Evolutionary conservation across 2,888 invertebrate species (phyloP), one percentile per base, ranked within the genome.

Genomic region (Hyppa rectilinea): DNA sequence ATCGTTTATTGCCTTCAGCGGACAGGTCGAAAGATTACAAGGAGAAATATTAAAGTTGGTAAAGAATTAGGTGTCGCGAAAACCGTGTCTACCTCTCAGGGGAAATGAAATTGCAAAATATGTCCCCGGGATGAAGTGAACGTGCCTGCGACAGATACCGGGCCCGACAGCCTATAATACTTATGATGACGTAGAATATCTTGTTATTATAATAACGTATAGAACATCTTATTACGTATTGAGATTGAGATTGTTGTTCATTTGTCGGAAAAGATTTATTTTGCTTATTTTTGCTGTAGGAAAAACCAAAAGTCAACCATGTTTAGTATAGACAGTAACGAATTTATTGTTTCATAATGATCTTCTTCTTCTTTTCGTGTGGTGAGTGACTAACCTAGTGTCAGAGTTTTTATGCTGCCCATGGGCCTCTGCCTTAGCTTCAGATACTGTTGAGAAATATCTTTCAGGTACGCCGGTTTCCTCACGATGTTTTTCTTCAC

Each of bases 61-160:
- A 80, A 89, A 92, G 92, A 92, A 92, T 90, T 89, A 92, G 93
- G 92, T 91, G 91, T 91, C 90, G 87, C 86, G 80, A 87, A 87
- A 89, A 88, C 89, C 88, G 88, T 88, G 88, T 83, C 90, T 82
- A 77, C 75, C 84, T 89, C 93, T 84, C 89, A 68, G 75, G 92
- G 93, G 94, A 94, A 94, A 94, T 95, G 93, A 93, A 94, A 94
- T 94, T 92, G 93, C 93, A 92, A 94, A 94, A 94, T 94, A 93
- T 92, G 89, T 90, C 87, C 86, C 83, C 69, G 87, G 85, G 88
- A 91, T 89, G 89, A 87, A 90, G 87, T 76, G 87, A 85, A 89
- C 90, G 88, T 90, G 92, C 90, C 89, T 86, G 81, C 71, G 73
- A 74, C 85, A 85, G 82, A 86, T 77, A 69, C 75, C 63, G 49